Base-by-base conservation (phyloP, 2,113 vertebrate genomes). In the Elaphurus davidianus region DNA sequence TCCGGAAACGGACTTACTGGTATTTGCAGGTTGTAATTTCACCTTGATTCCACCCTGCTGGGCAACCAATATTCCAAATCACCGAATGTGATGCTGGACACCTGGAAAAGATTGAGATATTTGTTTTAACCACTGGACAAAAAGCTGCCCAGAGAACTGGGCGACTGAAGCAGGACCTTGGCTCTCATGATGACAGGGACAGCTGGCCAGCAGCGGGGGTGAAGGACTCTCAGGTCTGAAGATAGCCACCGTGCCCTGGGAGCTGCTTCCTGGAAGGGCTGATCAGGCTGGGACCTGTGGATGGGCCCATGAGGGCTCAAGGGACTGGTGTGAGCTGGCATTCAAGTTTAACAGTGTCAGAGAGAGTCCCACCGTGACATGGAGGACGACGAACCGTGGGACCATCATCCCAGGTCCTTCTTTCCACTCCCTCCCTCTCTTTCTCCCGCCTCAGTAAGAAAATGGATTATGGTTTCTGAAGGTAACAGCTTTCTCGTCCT, bases 1-100 rank as follows among this genome's bases (percentile, higher is more conserved):
- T 88, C 78, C 10, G 13, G 86, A 84, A 78, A 79, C 11, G 23
- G 23, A 83, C 43, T 33, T 60, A 52, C 28, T 43, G 33, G 60
- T 30, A 57, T 28, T 62, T 91, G 87, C 40, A 67, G 67, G 43
- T 43, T 91, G 96, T 54, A 67, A 50, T 91, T 94, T 86, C 67
- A 60, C 88, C 83, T 78, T 43, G 55, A 19, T 54, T 52, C 78
- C 7, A 33, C 12, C 57, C 15, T 4, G 9, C 36, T 59, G 79
- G 45, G 71, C 36, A 40, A 78, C 17, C 25, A 45, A 60, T 28
- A 19, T 17, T 59, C 36, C 67, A 86, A 19, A 30, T 89, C 55
- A 43, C 15, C 59, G 90, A 6, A 21, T 16, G 23, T n/a, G 78
- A 74, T 27, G 16, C 16, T 21, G 60, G 84, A 90, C 76, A 95